These are phyloP conservation scores for Cheilosia variabilis DNA, from an alignment of 2,888 invertebrate species.

Conservation along the genomic window DNA sequence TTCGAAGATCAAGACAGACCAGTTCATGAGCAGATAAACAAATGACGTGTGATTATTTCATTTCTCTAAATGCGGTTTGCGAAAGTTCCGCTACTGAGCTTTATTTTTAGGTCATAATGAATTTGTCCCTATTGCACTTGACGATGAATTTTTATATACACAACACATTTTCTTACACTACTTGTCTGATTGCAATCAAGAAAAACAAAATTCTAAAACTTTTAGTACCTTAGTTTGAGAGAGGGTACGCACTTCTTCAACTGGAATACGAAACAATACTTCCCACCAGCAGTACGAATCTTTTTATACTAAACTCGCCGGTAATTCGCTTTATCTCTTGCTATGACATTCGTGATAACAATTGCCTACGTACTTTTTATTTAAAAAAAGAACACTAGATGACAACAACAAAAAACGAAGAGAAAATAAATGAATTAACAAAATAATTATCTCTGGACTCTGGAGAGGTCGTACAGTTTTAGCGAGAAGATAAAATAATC, in stretches of 20 bases:
- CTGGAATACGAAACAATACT: conserved; percentile 31
- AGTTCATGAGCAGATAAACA: not conserved
- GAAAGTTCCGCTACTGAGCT: conserved; percentile 16
- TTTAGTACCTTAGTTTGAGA: conserved; percentile 44
- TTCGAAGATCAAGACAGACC: conserved; percentile 13
- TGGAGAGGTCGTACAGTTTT: conserved; percentile 17
- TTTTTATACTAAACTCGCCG: conserved; percentile 60
- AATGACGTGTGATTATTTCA: conserved; percentile 4
- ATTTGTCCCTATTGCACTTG: not conserved
- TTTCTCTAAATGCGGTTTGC: conserved; percentile 15
- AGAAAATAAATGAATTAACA: conserved; percentile 11
- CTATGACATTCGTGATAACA: conserved; percentile 50
- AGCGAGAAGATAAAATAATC: conserved; percentile 22
- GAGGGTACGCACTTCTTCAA: conserved; percentile 3
- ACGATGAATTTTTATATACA: not conserved
- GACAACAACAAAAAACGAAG: not conserved
- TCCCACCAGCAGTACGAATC: not conserved
- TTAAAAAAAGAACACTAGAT: not conserved
- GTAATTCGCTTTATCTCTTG: conserved; percentile 41
- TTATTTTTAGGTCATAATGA: not conserved
- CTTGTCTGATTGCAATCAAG: not conserved
- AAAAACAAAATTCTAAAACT: not conserved
- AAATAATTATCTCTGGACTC: conserved; percentile 27
- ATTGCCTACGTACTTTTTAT: conserved; percentile 2
- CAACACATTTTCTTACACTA: not conserved